These are phyloP conservation scores for Crocidura indochinensis DNA, from an alignment of 2,797 vertebrate genomes.

Conservation along the genomic window DNA sequence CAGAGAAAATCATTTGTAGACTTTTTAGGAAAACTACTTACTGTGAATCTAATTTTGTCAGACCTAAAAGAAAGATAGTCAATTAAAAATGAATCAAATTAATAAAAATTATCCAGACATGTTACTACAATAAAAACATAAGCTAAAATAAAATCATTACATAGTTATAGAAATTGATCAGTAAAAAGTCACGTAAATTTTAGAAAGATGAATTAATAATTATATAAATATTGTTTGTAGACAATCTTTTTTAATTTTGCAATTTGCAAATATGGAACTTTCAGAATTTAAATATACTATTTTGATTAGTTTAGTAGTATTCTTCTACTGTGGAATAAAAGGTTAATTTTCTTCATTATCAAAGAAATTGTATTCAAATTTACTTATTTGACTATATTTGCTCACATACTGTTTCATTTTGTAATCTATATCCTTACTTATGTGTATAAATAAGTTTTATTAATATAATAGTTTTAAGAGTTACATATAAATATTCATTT, in stretches of 20 bases:
- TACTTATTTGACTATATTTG: conserved; percentile 6
- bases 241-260: no score
- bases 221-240: neutral
- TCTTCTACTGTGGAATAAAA: neutral
- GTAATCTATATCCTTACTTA: neutral
- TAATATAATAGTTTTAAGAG: neutral
- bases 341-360: neutral
- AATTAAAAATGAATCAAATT: neutral
- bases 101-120: no score
- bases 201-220: neutral
- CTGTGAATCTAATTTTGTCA: conserved; percentile 13
- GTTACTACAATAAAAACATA: neutral
- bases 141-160: no score
- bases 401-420: neutral
- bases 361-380: neutral
- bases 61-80: neutral
- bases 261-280: neutral
- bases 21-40: neutral
- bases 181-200: neutral
- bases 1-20: neutral
- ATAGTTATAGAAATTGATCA: neutral
- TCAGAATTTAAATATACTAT: conserved; percentile 34
- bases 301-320: neutral
- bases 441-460: neutral
- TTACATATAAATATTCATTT: no score